These are phyloP conservation scores for Crotalus horridus DNA, from an alignment of 2,113 vertebrate genomes.

Conservation along the genomic window DNA sequence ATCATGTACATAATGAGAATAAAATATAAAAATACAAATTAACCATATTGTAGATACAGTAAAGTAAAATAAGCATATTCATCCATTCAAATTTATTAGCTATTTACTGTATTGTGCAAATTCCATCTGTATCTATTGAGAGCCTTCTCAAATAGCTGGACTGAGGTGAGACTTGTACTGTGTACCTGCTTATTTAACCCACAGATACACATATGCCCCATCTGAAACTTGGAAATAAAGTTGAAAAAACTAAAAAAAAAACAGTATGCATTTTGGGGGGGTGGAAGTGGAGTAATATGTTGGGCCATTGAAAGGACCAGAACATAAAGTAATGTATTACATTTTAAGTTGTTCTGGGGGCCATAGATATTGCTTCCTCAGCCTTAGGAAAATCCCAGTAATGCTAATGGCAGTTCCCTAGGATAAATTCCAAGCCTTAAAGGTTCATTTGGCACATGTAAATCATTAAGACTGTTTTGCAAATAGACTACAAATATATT, in stretches of 20 bases:
- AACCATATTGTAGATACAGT: neutral
- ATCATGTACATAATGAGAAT: neutral
- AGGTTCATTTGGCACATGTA: neutral
- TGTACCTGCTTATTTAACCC: neutral
- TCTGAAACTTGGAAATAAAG: neutral
- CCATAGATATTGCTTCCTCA: neutral
- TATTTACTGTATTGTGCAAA: neutral
- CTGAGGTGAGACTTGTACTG: neutral
- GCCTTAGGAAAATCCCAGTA: neutral
- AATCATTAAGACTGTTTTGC: neutral
- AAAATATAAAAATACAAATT: neutral
- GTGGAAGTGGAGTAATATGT: neutral
- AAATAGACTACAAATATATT: conserved; percentile 6
- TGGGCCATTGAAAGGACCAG: conserved; percentile 15
- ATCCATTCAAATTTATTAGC: neutral
- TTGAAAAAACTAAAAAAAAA: neutral
- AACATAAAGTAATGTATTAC: neutral
- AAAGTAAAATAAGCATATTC: neutral
- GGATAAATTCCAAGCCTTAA: neutral
- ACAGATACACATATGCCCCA: neutral
- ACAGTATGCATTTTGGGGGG: neutral
- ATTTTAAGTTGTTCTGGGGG: neutral
- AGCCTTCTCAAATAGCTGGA: neutral
- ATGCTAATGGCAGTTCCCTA: neutral
- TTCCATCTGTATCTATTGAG: neutral